A percentile compares a stretch with the other conserved stretches of the same genome.
phyloP scores from a whole-genome alignment of 1,140 invertebrate genomes.

The Conus ventricosus region DNA sequence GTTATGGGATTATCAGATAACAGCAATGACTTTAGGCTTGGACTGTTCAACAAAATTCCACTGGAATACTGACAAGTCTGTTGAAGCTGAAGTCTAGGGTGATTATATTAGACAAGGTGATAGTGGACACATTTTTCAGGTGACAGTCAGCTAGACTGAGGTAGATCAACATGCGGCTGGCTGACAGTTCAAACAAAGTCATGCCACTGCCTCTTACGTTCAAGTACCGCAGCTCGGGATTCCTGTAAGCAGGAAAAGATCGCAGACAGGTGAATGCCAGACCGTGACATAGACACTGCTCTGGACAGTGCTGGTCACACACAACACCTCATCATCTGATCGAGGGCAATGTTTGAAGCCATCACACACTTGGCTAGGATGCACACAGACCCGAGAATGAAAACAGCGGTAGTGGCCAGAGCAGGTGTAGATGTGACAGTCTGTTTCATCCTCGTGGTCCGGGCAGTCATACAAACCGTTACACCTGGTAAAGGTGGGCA shows the following conservation, averaged over 20 bases:
- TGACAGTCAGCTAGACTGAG: conserved; percentile 18
- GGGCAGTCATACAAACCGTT: conserved; percentile 25
- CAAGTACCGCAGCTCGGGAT: neutral
- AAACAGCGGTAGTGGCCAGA: conserved; percentile 21
- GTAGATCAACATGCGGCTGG: neutral
- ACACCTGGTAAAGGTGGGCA: conserved; percentile 12
- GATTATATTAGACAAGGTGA: neutral
- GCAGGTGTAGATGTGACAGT: conserved; percentile 22
- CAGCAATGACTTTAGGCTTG: conserved; percentile 26
- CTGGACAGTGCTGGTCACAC: neutral
- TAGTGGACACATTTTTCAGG: neutral
- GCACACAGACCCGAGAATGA: neutral
- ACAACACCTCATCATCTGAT: conserved; percentile 25
- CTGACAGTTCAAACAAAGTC: neutral
- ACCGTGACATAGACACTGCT: neutral
- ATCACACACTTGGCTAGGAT: conserved; percentile 19
- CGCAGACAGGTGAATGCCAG: conserved; percentile 9
- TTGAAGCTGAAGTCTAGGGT: conserved; percentile 2
- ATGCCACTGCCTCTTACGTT: neutral
- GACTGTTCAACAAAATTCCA: neutral
- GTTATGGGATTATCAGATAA: conserved; percentile 37
- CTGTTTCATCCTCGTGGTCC: conserved; percentile 18
- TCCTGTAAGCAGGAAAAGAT: neutral
- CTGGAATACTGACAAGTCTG: neutral
- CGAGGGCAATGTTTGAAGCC: neutral